phyloP scores from a whole-genome alignment of 2,797 vertebrate genomes.

The Lacerta bilineata region DNA sequence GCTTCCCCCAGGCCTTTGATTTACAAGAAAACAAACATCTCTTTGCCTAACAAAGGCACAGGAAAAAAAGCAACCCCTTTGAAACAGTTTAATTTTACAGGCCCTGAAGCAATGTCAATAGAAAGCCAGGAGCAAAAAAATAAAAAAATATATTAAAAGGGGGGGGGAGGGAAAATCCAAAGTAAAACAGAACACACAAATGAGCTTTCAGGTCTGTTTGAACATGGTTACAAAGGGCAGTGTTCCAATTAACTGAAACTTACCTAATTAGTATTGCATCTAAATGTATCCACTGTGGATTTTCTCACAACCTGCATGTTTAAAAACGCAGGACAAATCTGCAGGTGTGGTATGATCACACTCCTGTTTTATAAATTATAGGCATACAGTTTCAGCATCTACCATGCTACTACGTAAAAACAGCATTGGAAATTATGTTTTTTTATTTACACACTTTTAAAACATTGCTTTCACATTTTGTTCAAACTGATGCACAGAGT shows the following conservation, averaged over 20 bases:
- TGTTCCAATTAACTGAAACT: constrained; percentile 34
- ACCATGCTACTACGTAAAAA: neutral
- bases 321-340: neutral
- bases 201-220: neutral
- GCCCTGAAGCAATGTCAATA: constrained; percentile 35
- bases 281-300: constrained; percentile 12
- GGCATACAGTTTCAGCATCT: neutral
- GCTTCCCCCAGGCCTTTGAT: constrained; percentile 33
- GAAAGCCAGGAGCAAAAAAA: constrained; percentile 25
- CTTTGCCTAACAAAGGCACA: constrained; percentile 43
- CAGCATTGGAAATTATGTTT: neutral
- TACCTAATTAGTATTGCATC: constrained; percentile 27
- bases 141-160: neutral
- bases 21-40: constrained; percentile 52
- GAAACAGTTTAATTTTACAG: constrained; percentile 54
- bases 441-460: neutral
- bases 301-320: constrained; percentile 6
- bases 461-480: neutral
- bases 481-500: neutral
- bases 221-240: constrained; percentile 32
- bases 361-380: neutral
- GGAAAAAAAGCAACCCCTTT: neutral
- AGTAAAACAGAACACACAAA: constrained; percentile 29
- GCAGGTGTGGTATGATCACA: neutral
- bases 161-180: neutral